phyloP scores from a whole-genome alignment of 2,113 vertebrate genomes.

The Gila orcuttii region DNA sequence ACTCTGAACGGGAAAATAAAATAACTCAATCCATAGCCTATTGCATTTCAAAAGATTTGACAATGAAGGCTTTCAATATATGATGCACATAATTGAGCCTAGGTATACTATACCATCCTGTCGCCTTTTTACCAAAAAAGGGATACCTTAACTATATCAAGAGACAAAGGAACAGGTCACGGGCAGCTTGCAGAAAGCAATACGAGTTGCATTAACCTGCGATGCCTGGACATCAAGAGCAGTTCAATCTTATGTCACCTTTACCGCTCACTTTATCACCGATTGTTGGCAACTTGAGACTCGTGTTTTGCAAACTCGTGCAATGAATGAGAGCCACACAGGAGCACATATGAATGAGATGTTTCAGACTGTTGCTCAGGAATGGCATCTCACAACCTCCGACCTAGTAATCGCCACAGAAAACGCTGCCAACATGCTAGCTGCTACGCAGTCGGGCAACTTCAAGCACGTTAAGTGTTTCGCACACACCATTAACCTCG shows the following conservation, averaged over 20 bases:
- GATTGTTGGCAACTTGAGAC: background rate
- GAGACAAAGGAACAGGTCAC: background rate
- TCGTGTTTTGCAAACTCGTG: slow-evolving; percentile 14
- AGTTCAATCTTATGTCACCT: background rate
- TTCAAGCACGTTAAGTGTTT: slow-evolving; percentile 20
- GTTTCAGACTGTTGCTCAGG: background rate
- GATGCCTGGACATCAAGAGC: slow-evolving; percentile 27
- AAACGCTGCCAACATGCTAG: slow-evolving; percentile 37
- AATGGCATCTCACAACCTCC: background rate
- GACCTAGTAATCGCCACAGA: slow-evolving; percentile 38
- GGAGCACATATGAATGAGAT: background rate
- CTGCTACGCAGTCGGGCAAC: background rate
- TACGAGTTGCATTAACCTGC: background rate
- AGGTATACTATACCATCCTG: slow-evolving; percentile 14
- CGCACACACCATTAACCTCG: slow-evolving; percentile 32
- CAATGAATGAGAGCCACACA: slow-evolving; percentile 27
- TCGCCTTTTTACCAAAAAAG: slow-evolving; percentile 23
- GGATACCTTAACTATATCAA: slow-evolving; percentile 36
- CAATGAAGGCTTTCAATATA: slow-evolving; percentile 22
- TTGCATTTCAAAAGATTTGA: slow-evolving; percentile 45
- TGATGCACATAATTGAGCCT: slow-evolving; percentile 35
- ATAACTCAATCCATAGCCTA: slow-evolving; percentile 10
- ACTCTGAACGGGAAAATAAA: background rate
- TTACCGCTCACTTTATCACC: background rate
- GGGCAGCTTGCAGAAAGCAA: too few relatives aligned